A percentile compares a stretch with the other conserved stretches of the same genome.
Conservation (phyloP, 2,888 invertebrate species). For the Pantelozetes paolii region DNA sequence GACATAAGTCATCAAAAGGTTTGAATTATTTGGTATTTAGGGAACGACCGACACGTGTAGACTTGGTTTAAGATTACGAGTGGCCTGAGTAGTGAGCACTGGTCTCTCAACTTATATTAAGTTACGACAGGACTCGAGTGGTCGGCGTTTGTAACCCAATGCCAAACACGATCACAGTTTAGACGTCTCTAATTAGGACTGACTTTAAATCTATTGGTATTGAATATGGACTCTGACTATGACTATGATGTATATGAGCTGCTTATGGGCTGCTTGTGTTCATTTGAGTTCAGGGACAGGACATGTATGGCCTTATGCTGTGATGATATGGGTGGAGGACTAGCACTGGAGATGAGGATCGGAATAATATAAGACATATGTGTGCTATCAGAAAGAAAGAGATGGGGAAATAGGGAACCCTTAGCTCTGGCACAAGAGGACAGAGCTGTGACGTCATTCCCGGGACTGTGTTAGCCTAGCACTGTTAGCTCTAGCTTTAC, state of each 20-base stretch:
- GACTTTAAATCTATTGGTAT: conserved; percentile 6
- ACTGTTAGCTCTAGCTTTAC: too few relatives aligned
- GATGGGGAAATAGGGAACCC: conserved; percentile 33
- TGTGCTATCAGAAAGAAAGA: conserved; percentile 24
- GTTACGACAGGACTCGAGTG: conserved; percentile 16
- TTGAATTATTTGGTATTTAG: not conserved
- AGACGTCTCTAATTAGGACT: conserved; percentile 6
- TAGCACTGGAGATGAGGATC: conserved; percentile 20
- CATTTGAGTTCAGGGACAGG: conserved; percentile 29
- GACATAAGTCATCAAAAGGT: not conserved
- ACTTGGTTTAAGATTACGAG: not conserved
- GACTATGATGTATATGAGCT: not conserved
- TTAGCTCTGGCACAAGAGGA: conserved; percentile 15
- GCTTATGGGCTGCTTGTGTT: conserved; percentile 2
- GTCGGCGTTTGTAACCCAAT: conserved; percentile 28
- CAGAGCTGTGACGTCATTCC: conserved; percentile 26
- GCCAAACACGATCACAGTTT: conserved; percentile 25
- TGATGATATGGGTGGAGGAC: conserved; percentile 24
- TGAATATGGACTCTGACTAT: not conserved
- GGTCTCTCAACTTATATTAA: not conserved
- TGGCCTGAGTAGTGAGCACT: not conserved
- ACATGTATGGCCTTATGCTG: conserved; percentile 15
- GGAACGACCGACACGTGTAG: conserved; percentile 3
- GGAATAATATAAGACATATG: conserved; percentile 35
- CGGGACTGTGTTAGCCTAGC: conserved; percentile 1